These are phyloP conservation scores for Tokudaia tokunoshimensis DNA, from an alignment of 2,797 vertebrate species.

Conservation along the genomic window DNA sequence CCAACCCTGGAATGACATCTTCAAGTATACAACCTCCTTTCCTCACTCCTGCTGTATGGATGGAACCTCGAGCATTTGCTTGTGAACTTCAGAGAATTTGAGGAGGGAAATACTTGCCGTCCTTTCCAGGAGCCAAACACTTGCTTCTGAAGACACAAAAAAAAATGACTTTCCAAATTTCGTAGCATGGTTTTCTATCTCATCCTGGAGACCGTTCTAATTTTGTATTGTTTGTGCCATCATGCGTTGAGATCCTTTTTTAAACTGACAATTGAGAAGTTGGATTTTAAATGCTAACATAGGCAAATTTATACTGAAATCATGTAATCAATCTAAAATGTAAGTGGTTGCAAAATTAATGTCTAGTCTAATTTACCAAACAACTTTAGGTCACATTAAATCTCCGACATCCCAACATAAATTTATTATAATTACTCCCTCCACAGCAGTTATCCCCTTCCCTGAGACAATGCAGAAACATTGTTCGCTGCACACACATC, in stretches of 20 bases:
- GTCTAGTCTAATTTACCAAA: conserved; percentile 16
- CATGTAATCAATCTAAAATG: conserved; percentile 69
- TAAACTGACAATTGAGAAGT: conserved; percentile 71
- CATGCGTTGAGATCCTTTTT: conserved; percentile 80
- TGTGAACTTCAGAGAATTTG: background rate
- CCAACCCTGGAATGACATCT: background rate
- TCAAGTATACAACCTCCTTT: background rate
- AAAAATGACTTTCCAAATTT: conserved; percentile 41
- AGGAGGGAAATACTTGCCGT: background rate
- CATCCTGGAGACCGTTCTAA: conserved; percentile 64
- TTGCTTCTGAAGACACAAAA: conserved; percentile 78
- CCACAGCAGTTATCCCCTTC: background rate
- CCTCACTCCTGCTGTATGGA: background rate
- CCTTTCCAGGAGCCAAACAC: conserved; percentile 81
- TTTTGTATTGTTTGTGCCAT: conserved; percentile 80
- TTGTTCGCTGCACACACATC: background rate
- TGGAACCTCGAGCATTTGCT: conserved; percentile 6
- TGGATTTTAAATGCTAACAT: conserved; percentile 63
- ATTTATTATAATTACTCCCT: background rate
- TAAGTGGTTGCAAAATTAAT: conserved; percentile 23
- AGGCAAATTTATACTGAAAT: conserved; percentile 1
- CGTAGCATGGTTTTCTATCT: conserved; percentile 71
- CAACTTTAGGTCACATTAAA: background rate
- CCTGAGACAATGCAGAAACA: background rate
- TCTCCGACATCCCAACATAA: background rate